Evolutionary conservation across 2,888 invertebrate genomes (phyloP).

Genomic region (Dryomyza anilis): DNA sequence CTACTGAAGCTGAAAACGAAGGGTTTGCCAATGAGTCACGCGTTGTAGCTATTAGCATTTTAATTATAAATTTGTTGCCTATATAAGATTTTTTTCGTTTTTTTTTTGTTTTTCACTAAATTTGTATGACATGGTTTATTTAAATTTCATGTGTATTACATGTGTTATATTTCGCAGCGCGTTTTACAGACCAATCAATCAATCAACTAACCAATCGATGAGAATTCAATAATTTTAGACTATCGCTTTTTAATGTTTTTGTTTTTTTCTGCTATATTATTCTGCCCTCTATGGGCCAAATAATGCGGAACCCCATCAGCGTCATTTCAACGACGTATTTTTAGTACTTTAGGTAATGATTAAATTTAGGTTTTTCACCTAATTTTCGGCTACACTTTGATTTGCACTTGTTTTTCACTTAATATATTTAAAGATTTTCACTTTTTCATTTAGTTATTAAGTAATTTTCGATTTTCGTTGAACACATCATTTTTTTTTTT

Average conservation of each 20-base stretch:
- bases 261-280: background rate
- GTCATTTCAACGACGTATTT: conserved; percentile 11
- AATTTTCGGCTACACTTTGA: background rate
- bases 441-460: background rate
- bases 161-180: no score
- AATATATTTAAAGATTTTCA: background rate
- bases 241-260: background rate
- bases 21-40: conserved; percentile 23
- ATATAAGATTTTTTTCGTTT: no score
- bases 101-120: no score
- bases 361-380: background rate
- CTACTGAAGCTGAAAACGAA: background rate
- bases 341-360: conserved; percentile 8
- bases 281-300: background rate
- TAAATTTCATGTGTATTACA: no score
- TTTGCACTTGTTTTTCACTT: background rate
- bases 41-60: background rate
- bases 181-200: conserved; percentile 13
- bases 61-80: background rate
- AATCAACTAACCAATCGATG: conserved; percentile 31
- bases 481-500: background rate
- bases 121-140: no score
- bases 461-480: background rate
- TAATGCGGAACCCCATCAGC: background rate
- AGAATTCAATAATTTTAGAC: conserved; percentile 29